Evolutionary conservation across 2,888 invertebrate genomes (phyloP).

Genomic region (Ophonus ardosiacus): DNA sequence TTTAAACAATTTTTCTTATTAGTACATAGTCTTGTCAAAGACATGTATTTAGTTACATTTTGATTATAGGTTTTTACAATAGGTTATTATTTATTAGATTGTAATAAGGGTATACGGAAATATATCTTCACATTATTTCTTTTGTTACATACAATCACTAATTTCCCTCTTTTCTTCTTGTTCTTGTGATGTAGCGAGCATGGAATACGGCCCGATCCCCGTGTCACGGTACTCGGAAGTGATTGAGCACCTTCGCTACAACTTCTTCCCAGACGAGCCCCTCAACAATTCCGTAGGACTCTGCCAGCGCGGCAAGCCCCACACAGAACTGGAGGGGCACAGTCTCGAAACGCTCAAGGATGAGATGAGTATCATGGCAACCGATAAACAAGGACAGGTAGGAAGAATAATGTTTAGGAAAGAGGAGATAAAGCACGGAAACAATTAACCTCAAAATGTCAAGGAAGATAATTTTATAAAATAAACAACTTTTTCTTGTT

Average conservation of each 20-base stretch:
- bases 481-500: too few relatives aligned
- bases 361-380: conserved; percentile 85
- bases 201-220: conserved; percentile 75
- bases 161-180: neutral
- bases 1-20: too few relatives aligned
- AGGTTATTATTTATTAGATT: too few relatives aligned
- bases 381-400: conserved; percentile 81
- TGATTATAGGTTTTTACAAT: too few relatives aligned
- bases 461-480: too few relatives aligned
- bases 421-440: too few relatives aligned
- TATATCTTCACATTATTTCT: neutral
- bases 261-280: conserved; percentile 91
- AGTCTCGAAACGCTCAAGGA: conserved; percentile 85
- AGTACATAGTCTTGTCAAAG: too few relatives aligned
- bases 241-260: conserved; percentile 84
- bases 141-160: neutral
- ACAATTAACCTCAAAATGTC: too few relatives aligned
- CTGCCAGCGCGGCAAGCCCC: conserved; percentile 84
- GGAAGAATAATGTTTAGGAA: neutral
- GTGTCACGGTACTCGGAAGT: conserved; percentile 80
- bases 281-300: conserved; percentile 87
- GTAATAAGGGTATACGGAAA: too few relatives aligned
- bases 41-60: too few relatives aligned
- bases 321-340: conserved; percentile 85
- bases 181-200: neutral